These are phyloP conservation scores for Scaptomyza tumidula DNA, from an alignment of 2,888 invertebrate species.

Conservation along the genomic window DNA sequence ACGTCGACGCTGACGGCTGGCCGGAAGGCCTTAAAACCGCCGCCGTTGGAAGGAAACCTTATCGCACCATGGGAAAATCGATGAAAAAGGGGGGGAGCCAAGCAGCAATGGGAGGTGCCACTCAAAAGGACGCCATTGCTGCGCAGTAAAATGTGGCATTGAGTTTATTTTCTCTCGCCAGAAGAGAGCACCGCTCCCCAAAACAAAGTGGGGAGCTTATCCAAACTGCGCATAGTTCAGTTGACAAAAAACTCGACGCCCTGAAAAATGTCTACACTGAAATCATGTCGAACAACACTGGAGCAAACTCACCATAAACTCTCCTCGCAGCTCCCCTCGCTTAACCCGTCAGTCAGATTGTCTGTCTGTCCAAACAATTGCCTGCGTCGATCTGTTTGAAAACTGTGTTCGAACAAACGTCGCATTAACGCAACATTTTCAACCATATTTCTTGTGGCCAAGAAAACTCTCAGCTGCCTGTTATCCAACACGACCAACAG, in stretches of 20 bases:
- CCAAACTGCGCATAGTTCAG: constrained; percentile 47
- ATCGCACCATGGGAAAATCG: constrained; percentile 74
- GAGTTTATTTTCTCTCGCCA: not conserved
- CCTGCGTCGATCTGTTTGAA: constrained; percentile 76
- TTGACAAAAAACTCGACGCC: constrained; percentile 36
- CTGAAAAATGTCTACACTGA: constrained; percentile 57
- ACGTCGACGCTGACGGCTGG: constrained; percentile 1
- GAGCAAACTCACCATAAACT: constrained; percentile 12
- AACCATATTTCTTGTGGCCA: constrained; percentile 62
- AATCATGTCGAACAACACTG: constrained; percentile 35
- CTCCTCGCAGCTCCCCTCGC: no score
- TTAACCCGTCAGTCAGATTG: constrained; percentile 8
- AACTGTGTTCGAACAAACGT: constrained; percentile 77
- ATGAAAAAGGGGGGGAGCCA: constrained; percentile 26
- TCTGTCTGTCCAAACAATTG: constrained; percentile 73
- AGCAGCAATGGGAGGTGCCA: constrained; percentile 61
- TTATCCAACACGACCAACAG: constrained; percentile 70
- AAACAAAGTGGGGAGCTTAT: constrained; percentile 35
- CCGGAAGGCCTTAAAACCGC: constrained; percentile 63
- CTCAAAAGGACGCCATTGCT: constrained; percentile 68
- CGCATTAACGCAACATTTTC: constrained; percentile 78
- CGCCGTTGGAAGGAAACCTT: constrained; percentile 71
- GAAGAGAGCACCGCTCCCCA: constrained; percentile 19
- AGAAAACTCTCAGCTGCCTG: constrained; percentile 67
- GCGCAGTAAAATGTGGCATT: constrained; percentile 59